A percentile compares a stretch with the other conserved stretches of the same genome.
Evolutionary conservation across 2,888 invertebrate genomes (phyloP).

Genomic region (Ceramica pisi): DNA sequence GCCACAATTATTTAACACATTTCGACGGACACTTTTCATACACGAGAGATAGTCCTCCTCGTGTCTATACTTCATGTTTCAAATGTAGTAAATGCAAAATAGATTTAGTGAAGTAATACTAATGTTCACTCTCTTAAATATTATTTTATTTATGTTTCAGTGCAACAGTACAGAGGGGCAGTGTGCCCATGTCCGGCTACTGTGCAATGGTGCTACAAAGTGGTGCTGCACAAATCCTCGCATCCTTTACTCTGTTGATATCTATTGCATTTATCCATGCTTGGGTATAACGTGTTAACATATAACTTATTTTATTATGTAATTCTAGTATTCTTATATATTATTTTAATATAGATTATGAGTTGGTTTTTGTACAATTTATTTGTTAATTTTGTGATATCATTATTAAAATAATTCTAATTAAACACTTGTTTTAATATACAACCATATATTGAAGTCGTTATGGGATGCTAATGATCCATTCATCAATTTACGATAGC

Average conservation of each 20-base stretch:
- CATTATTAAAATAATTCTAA: slow-evolving; percentile 15
- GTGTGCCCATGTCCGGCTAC: slow-evolving; percentile 19
- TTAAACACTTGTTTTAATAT: slow-evolving; percentile 5
- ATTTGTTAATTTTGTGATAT: slow-evolving; percentile 22
- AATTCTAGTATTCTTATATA: not conserved
- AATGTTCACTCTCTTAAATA: not conserved
- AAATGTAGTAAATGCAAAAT: no score
- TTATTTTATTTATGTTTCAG: slow-evolving; percentile 29
- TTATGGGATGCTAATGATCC: not conserved
- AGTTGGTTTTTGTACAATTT: not conserved
- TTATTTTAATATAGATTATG: not conserved
- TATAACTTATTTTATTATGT: not conserved
- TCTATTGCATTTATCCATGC: slow-evolving; percentile 4
- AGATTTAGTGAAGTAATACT: not conserved
- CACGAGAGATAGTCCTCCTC: no score
- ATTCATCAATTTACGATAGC: no score
- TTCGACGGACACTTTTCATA: no score
- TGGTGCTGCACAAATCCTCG: slow-evolving; percentile 9
- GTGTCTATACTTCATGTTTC: no score
- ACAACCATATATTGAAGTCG: not conserved
- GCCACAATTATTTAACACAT: no score
- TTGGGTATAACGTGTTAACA: slow-evolving; percentile 8
- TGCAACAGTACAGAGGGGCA: not conserved
- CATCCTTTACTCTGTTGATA: slow-evolving; percentile 15
- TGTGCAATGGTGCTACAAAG: slow-evolving; percentile 31